phyloP scores from a whole-genome alignment of 2,797 vertebrate genomes.

The Epinephelus coioides region DNA sequence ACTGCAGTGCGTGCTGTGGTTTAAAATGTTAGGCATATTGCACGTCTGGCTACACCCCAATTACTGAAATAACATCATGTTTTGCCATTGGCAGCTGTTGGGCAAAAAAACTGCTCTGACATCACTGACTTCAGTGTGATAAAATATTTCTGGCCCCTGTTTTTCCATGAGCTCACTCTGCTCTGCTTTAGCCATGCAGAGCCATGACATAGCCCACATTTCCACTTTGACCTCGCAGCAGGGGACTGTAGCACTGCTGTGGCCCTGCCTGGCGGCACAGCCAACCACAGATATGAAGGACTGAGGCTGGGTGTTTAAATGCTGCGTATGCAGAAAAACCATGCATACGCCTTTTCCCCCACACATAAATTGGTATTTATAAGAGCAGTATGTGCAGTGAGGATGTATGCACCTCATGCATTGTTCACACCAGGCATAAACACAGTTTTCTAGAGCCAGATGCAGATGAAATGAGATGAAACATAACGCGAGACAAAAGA shows the following conservation, averaged over 20 bases:
- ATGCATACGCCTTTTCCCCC: background rate
- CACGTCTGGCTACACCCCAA: slow-evolving; percentile 1
- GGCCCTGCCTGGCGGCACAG: background rate
- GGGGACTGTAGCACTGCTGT: background rate
- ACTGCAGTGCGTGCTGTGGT: background rate
- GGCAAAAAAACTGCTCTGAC: background rate
- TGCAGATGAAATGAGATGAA: background rate
- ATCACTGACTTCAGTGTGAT: slow-evolving; percentile 12
- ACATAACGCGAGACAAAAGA: background rate
- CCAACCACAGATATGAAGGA: background rate
- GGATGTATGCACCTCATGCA: background rate
- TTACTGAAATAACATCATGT: slow-evolving; percentile 30
- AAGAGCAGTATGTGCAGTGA: no score
- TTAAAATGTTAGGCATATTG: slow-evolving; percentile 14
- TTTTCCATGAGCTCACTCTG: background rate
- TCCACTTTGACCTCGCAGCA: background rate
- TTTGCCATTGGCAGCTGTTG: slow-evolving; percentile 34
- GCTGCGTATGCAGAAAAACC: background rate
- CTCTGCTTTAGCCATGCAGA: background rate
- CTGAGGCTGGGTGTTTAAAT: background rate
- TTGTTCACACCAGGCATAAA: background rate
- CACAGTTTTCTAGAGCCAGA: background rate
- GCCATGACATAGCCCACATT: background rate
- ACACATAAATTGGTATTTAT: background rate
- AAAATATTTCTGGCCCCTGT: slow-evolving; percentile 4